A percentile compares a stretch with the other conserved stretches of the same genome.
Conservation (phyloP, 2,113 vertebrate species). For the cattle (Bos taurus) region DNA sequence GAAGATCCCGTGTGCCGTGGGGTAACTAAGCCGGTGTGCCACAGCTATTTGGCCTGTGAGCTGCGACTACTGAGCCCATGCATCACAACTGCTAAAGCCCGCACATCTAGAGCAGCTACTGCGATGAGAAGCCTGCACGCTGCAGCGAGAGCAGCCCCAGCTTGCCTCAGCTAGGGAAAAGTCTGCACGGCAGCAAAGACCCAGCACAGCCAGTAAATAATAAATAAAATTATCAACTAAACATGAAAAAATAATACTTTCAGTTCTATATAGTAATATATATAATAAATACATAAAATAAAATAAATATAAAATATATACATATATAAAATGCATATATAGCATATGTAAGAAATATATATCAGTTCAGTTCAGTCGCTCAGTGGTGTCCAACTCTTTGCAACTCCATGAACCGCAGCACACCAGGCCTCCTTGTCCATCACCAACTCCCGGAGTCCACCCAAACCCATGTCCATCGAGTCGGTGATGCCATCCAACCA, state of each 20-base stretch:
- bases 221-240: neutral
- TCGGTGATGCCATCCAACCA: too few relatives aligned
- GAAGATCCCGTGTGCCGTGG: neutral
- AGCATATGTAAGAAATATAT: neutral
- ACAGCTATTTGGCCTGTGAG: neutral
- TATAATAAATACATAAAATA: neutral
- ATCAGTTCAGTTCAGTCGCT: too few relatives aligned
- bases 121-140: accelerated
- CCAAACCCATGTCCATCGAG: too few relatives aligned
- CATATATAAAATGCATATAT: neutral
- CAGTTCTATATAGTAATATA: neutral
- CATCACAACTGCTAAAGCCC: neutral
- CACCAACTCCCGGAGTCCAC: too few relatives aligned
- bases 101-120: neutral
- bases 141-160: neutral
- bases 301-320: neutral
- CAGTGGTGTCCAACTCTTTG: too few relatives aligned
- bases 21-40: neutral
- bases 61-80: neutral
- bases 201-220: neutral
- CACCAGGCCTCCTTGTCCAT: too few relatives aligned
- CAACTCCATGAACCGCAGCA: too few relatives aligned
- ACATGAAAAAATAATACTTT: too few relatives aligned
- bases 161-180: neutral
- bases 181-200: neutral